Evolutionary conservation across 2,797 vertebrate genomes (phyloP), one percentile per base, ranked within the genome.

Genomic region (Cyclura pinguis): DNA sequence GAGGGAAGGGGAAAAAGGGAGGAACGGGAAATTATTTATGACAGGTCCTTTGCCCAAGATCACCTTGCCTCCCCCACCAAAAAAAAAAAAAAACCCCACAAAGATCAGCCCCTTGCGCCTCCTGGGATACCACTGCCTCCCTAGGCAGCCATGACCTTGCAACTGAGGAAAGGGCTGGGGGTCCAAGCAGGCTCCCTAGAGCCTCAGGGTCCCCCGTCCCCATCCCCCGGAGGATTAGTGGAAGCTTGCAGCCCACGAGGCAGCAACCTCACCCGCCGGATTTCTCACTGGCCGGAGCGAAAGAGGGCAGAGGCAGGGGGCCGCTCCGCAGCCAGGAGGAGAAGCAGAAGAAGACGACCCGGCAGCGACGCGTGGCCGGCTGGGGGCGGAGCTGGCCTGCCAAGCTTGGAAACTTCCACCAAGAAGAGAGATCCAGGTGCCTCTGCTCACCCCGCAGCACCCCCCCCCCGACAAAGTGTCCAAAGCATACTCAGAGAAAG

Each of bases 371-470:
- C 6, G 10, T 6, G 2, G 47, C 69, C 16, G 42, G 38, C 4
- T 29, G 47, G 35, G 27, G 18, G 29, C 83, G 9, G 22, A 2
- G 3, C 67, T n/a, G n/a, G 52, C 57, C n/a, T 2, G 18, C 35
- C 10, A 32, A 12, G 84, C 88, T 35, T 27, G 78, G 82, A 13
- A 78, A 42, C 62, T 59, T 89, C 80, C 84, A 50, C 80, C 62
- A 4, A 87, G 47, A 42, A 57, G 38, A 27, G 29, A 29, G 50
- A 52, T 24, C 32, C n/a, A 2, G 83, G 13, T 16, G 9, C 32
- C 72, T 52, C 27, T 2, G 24, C 80, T 50, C 3, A 6, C 62
- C 47, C 6, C 5, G 62, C 16, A 32, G 20, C 59, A 38, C n/a
- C 24, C 32, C 27, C 69, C 85, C 62, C 50, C 32, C 62, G 16